Base-by-base conservation (phyloP, 2,797 vertebrate species). In the Malurus leucopterus region DNA sequence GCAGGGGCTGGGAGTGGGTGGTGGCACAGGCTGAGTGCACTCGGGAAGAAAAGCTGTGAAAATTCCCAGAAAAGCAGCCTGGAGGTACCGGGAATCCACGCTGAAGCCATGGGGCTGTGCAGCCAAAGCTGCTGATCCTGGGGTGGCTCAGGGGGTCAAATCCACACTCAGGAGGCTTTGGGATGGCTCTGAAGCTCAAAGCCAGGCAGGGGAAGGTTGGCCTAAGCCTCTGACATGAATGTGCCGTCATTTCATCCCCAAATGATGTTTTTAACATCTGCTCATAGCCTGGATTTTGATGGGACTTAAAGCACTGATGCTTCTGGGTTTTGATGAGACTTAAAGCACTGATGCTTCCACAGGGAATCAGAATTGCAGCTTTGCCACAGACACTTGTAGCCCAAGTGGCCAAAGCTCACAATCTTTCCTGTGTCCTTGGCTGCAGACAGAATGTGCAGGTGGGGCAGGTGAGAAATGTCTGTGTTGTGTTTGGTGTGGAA, bases 1-100 rank as follows among this genome's bases (percentile, higher is more conserved):
- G 83, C 26, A 85, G 73, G 50, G 76, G 53, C 62, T 85, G 57
- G 82, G 44, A n/a, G 91, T 57, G 71, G 91, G 65, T 82, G 91
- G 57, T 90, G 82, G 77, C 71, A 75, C 20, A 51, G 85, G 71
- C 38, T 53, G 65, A 92, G 73, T 15, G 62, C 30, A 40, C 47
- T 12, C 61, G 70, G 51, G 67, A 43, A 61, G 36, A 46, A 81
- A 92, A 87, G 5, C 62, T 84, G 73, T 78, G 90, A 88, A 78
- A 86, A 88, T 54, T 75, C 80, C 3, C 80, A 69, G 47, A 78
- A n/a, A 70, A 84, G 34, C 80, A 69, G 73, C 51, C 61, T 68
- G 73, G 55, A 77, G 36, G 29, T 40, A 58, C 47, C 88, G 81
- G 83, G 55, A 81, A 86, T 41, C 40, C 62, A 1, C 1, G 0